Evolutionary conservation across 2,797 vertebrate genomes (phyloP).

Genomic region (Limosa lapponica): DNA sequence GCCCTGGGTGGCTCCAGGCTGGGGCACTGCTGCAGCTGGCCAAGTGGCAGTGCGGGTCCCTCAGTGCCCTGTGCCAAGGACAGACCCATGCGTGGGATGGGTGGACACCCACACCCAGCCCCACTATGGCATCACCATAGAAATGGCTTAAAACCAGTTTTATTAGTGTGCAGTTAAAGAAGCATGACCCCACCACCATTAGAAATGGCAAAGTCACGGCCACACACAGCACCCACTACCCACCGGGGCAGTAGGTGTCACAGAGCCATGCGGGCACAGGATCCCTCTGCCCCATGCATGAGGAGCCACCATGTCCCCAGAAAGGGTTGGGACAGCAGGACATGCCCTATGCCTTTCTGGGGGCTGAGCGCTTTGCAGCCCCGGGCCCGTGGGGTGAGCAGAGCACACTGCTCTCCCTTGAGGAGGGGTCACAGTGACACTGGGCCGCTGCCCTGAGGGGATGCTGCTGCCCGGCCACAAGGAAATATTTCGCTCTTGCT

Average conservation of each 20-base stretch:
- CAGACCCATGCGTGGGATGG: neutral
- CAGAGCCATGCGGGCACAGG: neutral
- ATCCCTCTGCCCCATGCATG: fast-evolving
- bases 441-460: neutral
- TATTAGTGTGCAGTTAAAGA: neutral
- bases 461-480: neutral
- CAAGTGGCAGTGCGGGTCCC: neutral
- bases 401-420: fast-evolving
- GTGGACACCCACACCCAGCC: neutral
- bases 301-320: neutral
- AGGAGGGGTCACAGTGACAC: neutral
- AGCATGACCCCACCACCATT: neutral
- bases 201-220: neutral
- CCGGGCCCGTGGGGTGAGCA: fast-evolving
- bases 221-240: fast-evolving
- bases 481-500: neutral
- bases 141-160: neutral
- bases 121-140: neutral
- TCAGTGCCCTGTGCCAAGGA: fast-evolving
- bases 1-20: neutral
- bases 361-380: neutral
- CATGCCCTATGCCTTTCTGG: neutral
- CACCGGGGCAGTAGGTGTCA: too few species aligned
- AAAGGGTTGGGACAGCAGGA: neutral
- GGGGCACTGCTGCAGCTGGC: neutral